Percentiles rank a stretch among this genome's conserved stretches.
These are phyloP conservation scores for Zapornia atra DNA, from an alignment of 2,113 vertebrate species.

Conservation along the genomic window DNA sequence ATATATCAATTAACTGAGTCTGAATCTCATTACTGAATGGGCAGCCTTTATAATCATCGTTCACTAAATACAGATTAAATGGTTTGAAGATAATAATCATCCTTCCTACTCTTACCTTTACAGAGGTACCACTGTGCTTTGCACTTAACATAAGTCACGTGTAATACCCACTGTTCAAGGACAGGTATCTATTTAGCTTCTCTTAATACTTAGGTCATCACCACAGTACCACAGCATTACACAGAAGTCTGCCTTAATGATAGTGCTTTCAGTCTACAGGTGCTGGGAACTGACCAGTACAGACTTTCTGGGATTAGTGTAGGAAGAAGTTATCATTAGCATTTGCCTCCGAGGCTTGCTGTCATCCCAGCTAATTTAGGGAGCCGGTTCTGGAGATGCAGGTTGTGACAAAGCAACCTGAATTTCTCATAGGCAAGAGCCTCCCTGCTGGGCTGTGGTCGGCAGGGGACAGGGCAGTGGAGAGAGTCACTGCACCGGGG, in stretches of 20 bases:
- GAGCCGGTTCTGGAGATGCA: not conserved
- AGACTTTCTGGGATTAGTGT: not conserved
- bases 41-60: not conserved
- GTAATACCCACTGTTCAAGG: not conserved
- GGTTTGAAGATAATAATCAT: slow-evolving; percentile 2
- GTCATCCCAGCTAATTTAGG: not conserved
- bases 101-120: not conserved
- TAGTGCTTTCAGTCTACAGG: not conserved
- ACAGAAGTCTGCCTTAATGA: not conserved
- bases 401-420: not conserved
- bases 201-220: not conserved
- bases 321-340: not conserved
- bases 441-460: not conserved
- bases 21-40: slow-evolving; percentile 11
- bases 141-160: not conserved
- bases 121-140: not conserved
- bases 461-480: not conserved
- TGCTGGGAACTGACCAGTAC: not conserved
- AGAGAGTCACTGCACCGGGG: not conserved
- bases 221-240: not conserved
- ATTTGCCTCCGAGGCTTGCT: not conserved
- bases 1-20: slow-evolving; percentile 4
- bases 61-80: slow-evolving; percentile 15
- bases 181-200: not conserved
- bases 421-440: not conserved